Conservation (phyloP, 2,888 invertebrate genomes). For the Eupithecia subfuscata region DNA sequence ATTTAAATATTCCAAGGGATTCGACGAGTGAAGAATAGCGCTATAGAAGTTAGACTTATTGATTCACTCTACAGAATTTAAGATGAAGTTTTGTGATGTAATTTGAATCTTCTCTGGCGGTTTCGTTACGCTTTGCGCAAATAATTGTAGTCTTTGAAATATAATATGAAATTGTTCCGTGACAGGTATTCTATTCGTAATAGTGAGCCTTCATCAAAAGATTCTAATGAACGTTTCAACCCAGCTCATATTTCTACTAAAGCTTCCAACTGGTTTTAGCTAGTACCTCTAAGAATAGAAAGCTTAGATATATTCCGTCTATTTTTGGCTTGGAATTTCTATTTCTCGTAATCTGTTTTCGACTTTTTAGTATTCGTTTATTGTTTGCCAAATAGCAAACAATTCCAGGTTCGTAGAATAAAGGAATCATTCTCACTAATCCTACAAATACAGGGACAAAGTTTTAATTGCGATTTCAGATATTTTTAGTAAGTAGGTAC, state of each 20-base stretch:
- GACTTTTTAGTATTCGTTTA: neutral
- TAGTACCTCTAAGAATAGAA: neutral
- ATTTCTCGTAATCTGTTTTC: neutral
- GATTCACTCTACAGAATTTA: constrained; percentile 48
- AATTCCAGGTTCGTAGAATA: neutral
- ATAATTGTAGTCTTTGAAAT: constrained; percentile 24
- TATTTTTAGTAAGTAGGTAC: too few relatives aligned
- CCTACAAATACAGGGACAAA: too few relatives aligned
- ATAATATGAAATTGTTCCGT: constrained; percentile 26
- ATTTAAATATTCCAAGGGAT: constrained; percentile 3
- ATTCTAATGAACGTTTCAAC: neutral
- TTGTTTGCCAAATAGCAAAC: neutral
- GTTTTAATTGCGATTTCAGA: too few relatives aligned
- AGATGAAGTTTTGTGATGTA: constrained; percentile 48
- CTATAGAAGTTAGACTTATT: constrained; percentile 46
- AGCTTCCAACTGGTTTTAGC: neutral
- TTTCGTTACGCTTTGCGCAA: neutral
- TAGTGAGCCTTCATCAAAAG: constrained; percentile 8
- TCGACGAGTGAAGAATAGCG: constrained; percentile 46
- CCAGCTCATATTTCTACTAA: neutral
- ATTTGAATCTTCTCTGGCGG: constrained; percentile 44
- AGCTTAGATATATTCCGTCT: neutral
- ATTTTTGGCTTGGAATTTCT: neutral
- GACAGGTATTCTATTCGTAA: constrained; percentile 19
- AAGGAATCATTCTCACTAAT: neutral